Conservation (phyloP, 53 echinoderm and acorn worm genomes). For the Stichopus horrens region DNA sequence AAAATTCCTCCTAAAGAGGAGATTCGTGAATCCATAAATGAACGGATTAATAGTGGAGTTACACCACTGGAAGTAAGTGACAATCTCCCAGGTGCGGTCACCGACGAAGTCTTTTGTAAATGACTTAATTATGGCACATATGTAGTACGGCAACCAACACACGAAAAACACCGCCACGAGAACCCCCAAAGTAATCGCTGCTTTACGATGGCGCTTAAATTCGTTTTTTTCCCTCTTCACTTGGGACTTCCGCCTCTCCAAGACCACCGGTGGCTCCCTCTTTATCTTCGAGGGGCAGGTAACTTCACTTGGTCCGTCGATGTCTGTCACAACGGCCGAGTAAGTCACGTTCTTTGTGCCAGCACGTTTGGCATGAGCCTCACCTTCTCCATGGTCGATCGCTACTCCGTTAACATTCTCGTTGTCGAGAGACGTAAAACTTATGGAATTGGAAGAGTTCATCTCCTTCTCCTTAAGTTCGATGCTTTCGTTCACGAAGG, state of each 20-base stretch:
- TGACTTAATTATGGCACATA: slow-evolving; percentile 58
- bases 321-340: background rate
- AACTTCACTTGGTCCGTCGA: background rate
- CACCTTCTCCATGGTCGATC: background rate
- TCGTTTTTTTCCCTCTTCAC: background rate
- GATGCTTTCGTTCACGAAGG: slow-evolving; percentile 3
- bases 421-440: slow-evolving; percentile 12
- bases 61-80: slow-evolving; percentile 85
- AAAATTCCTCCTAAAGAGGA: slow-evolving; percentile 69
- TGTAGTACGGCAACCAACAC: slow-evolving; percentile 78
- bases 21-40: slow-evolving; percentile 77
- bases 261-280: background rate
- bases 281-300: background rate
- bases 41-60: slow-evolving; percentile 91
- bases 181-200: slow-evolving; percentile 67
- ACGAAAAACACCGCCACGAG: slow-evolving; percentile 76
- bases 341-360: slow-evolving; percentile 1
- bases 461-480: slow-evolving; percentile 19
- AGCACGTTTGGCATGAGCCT: background rate
- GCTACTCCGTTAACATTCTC: background rate
- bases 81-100: slow-evolving; percentile 60
- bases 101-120: slow-evolving; percentile 66
- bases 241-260: slow-evolving; percentile 12
- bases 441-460: slow-evolving; percentile 6
- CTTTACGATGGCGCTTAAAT: slow-evolving; percentile 64